These are phyloP conservation scores for Helostoma temminkii DNA, from an alignment of 2,797 vertebrate genomes.

Conservation along the genomic window DNA sequence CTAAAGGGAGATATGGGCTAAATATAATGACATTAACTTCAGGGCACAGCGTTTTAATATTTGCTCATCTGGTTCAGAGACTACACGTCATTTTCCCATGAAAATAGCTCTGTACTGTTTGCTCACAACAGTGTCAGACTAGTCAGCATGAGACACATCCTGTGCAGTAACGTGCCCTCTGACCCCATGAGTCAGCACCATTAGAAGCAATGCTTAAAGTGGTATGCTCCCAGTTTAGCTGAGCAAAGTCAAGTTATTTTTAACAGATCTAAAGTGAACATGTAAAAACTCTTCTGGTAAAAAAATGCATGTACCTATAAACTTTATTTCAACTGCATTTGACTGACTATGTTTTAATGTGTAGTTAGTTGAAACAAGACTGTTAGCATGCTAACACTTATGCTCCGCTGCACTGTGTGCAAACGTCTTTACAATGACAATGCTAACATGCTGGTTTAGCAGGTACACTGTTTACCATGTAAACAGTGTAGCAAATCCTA, in stretches of 20 bases:
- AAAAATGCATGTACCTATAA: not conserved
- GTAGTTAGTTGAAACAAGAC: not conserved
- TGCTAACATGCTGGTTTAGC: too few relatives aligned
- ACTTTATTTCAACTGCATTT: not conserved
- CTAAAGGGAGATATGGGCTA: not conserved
- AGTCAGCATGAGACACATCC: constrained; percentile 30
- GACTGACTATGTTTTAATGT: not conserved
- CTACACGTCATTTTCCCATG: not conserved
- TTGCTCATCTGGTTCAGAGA: constrained; percentile 13
- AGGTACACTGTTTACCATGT: too few relatives aligned
- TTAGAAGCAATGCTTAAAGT: not conserved
- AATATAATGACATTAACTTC: constrained; percentile 1
- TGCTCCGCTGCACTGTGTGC: too few relatives aligned
- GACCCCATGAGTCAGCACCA: constrained; percentile 46
- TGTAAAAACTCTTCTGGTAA: not conserved
- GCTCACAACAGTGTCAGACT: not conserved
- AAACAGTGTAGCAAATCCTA: too few relatives aligned
- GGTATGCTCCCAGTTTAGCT: constrained; percentile 10
- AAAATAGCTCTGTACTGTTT: not conserved
- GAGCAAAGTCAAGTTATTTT: constrained; percentile 16
- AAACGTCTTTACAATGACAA: too few relatives aligned
- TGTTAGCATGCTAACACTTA: too few relatives aligned
- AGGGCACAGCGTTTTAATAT: not conserved
- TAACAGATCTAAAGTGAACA: not conserved
- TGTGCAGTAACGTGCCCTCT: constrained; percentile 23